phyloP scores from a whole-genome alignment of 2,113 vertebrate genomes.

The Nothocercus nigrocapillus region DNA sequence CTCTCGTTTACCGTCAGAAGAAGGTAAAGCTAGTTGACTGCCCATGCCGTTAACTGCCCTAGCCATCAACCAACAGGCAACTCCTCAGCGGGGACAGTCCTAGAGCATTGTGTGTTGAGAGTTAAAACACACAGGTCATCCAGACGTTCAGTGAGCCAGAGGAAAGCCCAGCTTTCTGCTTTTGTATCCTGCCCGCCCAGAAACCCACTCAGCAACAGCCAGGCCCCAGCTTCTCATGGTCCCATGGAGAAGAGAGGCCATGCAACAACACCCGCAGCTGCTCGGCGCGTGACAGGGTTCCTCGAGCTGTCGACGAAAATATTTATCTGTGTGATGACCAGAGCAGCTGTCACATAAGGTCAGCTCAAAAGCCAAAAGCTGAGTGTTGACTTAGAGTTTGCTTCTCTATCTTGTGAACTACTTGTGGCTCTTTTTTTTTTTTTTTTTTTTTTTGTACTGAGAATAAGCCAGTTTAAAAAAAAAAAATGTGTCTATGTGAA shows the following conservation, averaged over 20 bases:
- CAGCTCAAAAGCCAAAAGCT: not conserved
- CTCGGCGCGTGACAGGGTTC: not conserved
- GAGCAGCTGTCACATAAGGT: not conserved
- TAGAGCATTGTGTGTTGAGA: not conserved
- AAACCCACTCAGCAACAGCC: accelerated
- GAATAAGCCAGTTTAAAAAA: not conserved
- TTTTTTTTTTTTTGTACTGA: not conserved
- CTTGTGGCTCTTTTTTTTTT: not conserved
- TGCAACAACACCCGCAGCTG: not conserved
- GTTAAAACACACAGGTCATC: not conserved
- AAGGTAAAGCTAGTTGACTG: not conserved
- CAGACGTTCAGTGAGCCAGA: not conserved
- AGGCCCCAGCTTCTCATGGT: not conserved
- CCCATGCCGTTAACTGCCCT: too few relatives aligned
- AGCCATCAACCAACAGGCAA: accelerated
- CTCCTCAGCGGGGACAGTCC: not conserved
- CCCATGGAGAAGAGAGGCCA: accelerated
- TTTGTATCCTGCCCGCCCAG: not conserved
- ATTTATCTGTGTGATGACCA: not conserved
- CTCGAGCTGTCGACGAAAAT: not conserved
- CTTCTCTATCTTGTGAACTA: not conserved
- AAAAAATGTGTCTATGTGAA: too few relatives aligned
- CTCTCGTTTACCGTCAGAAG: not conserved
- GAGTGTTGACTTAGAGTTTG: not conserved
- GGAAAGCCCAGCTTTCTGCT: not conserved